These are phyloP conservation scores for Delphinus delphis DNA, from an alignment of 2,113 vertebrate genomes.

Conservation along the genomic window DNA sequence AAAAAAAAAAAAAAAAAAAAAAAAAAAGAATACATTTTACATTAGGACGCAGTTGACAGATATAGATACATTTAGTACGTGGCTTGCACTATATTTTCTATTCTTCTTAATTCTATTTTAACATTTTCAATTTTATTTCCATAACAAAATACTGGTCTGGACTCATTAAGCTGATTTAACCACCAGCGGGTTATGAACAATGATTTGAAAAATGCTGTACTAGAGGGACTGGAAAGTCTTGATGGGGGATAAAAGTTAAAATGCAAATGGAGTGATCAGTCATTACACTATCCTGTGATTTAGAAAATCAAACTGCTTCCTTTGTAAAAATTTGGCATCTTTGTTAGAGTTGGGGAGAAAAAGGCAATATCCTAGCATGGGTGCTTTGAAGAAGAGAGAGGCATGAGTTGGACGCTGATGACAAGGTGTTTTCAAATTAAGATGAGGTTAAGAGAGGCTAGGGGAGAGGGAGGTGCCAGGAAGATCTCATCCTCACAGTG, in stretches of 20 bases:
- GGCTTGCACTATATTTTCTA: neutral
- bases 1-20: no score
- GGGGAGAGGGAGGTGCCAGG: neutral
- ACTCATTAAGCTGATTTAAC: neutral
- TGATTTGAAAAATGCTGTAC: neutral
- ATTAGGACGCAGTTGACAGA: neutral
- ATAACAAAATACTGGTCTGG: neutral
- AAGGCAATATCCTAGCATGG: neutral
- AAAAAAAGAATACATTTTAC: neutral
- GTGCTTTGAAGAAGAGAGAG: neutral
- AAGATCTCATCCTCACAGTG: neutral
- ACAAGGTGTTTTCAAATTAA: neutral
- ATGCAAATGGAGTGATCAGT: neutral
- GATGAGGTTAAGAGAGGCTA: neutral
- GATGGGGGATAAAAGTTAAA: neutral
- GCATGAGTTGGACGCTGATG: neutral
- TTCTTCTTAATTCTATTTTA: constrained; percentile 1
- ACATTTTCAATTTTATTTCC: constrained; percentile 7
- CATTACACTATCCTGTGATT: neutral
- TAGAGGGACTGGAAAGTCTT: neutral
- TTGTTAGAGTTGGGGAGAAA: neutral
- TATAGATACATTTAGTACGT: neutral
- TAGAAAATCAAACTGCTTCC: neutral
- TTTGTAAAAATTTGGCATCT: neutral
- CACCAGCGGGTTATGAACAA: neutral